Conservation (phyloP, 2,888 invertebrate genomes). For the Autographa pulchrina region DNA sequence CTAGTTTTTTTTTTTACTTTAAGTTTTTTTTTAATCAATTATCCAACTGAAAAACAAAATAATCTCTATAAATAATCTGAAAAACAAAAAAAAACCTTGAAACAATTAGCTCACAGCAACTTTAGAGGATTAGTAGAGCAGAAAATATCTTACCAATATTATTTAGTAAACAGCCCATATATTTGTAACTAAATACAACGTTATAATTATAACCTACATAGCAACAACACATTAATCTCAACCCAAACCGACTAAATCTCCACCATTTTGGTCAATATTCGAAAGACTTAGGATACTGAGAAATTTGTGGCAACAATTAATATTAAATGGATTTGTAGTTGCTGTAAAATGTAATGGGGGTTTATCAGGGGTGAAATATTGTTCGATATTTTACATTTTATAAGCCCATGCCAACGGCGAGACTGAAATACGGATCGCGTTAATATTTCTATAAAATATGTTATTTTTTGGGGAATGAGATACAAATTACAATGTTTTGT, state of each 20-base stretch:
- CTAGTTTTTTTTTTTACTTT: too few relatives aligned
- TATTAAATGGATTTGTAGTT: slow-evolving; percentile 46
- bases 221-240: slow-evolving; percentile 44
- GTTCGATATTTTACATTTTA: slow-evolving; percentile 35
- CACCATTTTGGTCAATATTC: slow-evolving; percentile 47
- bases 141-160: background rate
- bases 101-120: background rate
- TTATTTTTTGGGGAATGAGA: background rate
- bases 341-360: slow-evolving; percentile 9
- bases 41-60: background rate
- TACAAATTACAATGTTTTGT: background rate
- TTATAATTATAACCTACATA: background rate
- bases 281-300: slow-evolving; percentile 39
- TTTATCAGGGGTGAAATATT: slow-evolving; percentile 39
- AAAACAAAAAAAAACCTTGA: background rate
- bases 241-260: slow-evolving; percentile 22
- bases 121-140: background rate
- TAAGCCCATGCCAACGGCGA: slow-evolving; percentile 1
- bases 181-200: too few relatives aligned
- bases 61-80: background rate
- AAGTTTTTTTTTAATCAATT: too few relatives aligned
- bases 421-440: background rate
- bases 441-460: slow-evolving; percentile 5
- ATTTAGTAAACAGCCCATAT: background rate
- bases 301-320: slow-evolving; percentile 52